Evolutionary conservation across 2,888 invertebrate genomes (phyloP).

Genomic region (Conistra vaccinii): DNA sequence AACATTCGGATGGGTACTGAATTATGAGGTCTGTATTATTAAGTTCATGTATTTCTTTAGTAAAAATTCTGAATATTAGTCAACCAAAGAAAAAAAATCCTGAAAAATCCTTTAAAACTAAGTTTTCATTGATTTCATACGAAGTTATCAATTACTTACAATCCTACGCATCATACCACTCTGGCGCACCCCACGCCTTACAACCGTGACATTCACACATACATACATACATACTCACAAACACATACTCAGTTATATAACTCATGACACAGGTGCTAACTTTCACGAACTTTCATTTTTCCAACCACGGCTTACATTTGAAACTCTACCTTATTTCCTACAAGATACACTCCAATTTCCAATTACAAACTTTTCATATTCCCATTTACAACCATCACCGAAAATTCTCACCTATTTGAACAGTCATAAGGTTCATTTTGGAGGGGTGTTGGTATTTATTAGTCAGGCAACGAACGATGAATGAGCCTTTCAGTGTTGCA

Average conservation of each 20-base stretch:
- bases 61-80: too few species aligned
- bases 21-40: too few species aligned
- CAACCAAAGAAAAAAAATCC: neutral
- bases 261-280: slow-evolving; percentile 71
- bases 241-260: slow-evolving; percentile 66
- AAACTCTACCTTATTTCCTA: slow-evolving; percentile 24
- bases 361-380: neutral
- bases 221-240: slow-evolving; percentile 53
- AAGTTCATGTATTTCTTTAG: too few species aligned
- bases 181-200: slow-evolving; percentile 21
- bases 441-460: neutral
- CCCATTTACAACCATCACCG: neutral
- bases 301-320: slow-evolving; percentile 45
- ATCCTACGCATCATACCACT: slow-evolving; percentile 23
- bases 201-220: slow-evolving; percentile 49
- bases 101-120: neutral
- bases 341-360: slow-evolving; percentile 10
- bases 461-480: slow-evolving; percentile 56
- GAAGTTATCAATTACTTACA: neutral
- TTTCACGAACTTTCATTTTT: slow-evolving; percentile 84
- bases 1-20: neutral
- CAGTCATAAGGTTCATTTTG: rapidly evolving
- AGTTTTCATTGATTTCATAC: neutral
- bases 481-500: slow-evolving; percentile 64
- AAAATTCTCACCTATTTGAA: rapidly evolving